A percentile compares a stretch with the other conserved stretches of the same genome.
These are phyloP conservation scores for Drosophila navojoa DNA, from an alignment of 1,140 invertebrate genomes.

Conservation along the genomic window DNA sequence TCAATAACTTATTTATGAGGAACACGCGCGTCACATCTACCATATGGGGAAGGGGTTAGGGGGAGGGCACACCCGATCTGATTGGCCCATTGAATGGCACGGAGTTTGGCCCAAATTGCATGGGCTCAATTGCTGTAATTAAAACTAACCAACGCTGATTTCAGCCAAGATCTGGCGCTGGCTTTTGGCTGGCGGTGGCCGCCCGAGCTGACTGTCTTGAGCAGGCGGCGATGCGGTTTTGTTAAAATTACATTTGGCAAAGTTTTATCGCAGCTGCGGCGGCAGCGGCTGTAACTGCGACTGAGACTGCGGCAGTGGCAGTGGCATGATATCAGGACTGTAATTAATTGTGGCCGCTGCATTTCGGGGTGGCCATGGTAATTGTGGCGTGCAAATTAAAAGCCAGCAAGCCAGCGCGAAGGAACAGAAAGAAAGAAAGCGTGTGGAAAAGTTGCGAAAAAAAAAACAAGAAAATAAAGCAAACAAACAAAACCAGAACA, in stretches of 20 bases:
- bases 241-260: constrained; percentile 81
- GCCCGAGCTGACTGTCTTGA: constrained; percentile 56
- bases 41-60: too few relatives aligned
- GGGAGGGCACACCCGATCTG: too few relatives aligned
- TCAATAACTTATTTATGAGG: background rate
- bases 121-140: constrained; percentile 73
- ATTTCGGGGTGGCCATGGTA: constrained; percentile 78
- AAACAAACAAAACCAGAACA: constrained; percentile 61
- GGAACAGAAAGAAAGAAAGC: constrained; percentile 54
- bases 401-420: constrained; percentile 51
- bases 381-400: constrained; percentile 82
- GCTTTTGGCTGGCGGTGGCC: constrained; percentile 16
- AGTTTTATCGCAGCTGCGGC: constrained; percentile 76
- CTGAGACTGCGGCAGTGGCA: constrained; percentile 34
- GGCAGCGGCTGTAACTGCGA: constrained; percentile 21
- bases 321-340: constrained; percentile 74
- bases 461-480: too few relatives aligned
- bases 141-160: constrained; percentile 75
- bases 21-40: background rate
- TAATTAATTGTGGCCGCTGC: constrained; percentile 82
- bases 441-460: constrained; percentile 63
- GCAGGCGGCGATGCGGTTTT: constrained; percentile 80
- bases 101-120: constrained; percentile 69
- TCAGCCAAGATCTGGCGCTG: constrained; percentile 60
- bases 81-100: constrained; percentile 35